Evolutionary conservation across 2,113 vertebrate genomes (phyloP).

Genomic region (Heloderma charlesbogerti): DNA sequence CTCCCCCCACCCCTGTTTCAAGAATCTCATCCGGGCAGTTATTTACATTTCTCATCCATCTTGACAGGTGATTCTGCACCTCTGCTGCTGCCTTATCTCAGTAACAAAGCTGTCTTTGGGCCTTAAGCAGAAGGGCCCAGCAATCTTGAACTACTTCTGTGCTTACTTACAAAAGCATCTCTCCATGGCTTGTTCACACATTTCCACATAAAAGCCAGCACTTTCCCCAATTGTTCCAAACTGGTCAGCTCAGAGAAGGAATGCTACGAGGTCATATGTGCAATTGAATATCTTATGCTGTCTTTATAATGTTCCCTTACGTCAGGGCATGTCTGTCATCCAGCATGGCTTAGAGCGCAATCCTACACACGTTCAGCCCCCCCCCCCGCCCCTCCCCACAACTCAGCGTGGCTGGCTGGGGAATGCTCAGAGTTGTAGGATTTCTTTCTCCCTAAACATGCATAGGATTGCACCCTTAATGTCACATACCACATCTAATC

Average conservation of each 20-base stretch:
- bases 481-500: constrained; percentile 45
- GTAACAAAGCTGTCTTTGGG: constrained; percentile 32
- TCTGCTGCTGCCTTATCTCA: not conserved
- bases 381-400: too few relatives aligned
- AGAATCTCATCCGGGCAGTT: not conserved
- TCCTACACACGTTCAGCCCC: too few relatives aligned
- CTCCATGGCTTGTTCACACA: not conserved
- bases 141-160: constrained; percentile 35
- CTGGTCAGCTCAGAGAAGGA: not conserved
- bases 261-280: constrained; percentile 31
- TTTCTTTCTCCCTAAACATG: too few relatives aligned
- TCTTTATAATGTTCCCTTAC: constrained; percentile 25
- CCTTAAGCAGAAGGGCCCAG: constrained; percentile 49
- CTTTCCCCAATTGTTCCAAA: not conserved
- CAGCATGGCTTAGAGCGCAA: constrained; percentile 6
- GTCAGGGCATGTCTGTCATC: constrained; percentile 30
- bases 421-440: too few relatives aligned
- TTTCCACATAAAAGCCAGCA: not conserved
- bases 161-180: constrained; percentile 19
- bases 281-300: not conserved
- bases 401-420: too few relatives aligned
- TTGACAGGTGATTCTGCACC: constrained; percentile 35
- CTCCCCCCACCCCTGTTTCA: not conserved
- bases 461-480: not conserved
- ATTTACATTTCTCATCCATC: constrained; percentile 27